Evolutionary conservation across 2,797 vertebrate species (phyloP), one percentile per base, ranked within the genome.

Genomic region (Antennarius maculatus): DNA sequence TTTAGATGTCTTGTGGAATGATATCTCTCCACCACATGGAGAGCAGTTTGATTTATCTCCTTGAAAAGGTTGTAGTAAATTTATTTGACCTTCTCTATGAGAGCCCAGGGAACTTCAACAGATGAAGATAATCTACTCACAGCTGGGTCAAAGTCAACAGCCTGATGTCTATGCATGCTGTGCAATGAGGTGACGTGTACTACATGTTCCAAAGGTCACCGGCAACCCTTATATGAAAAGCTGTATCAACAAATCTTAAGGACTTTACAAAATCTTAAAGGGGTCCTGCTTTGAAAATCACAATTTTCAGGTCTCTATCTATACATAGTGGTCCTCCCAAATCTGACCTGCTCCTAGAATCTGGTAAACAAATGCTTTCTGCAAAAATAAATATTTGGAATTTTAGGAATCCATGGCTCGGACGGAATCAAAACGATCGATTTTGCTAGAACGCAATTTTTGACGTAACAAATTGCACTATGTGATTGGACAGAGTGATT

Each of bases 101-200:
- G 69, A 58, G 47, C 50, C 41, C 53, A 58, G 39, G 64, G 61
- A 83, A 72, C 66, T 58, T 61, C 52, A 79, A 63, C 61, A 64
- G 51, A 72, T 84, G 53, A 80, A 67, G 58, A 77, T 86, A 81
- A 86, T 88, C 81, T 80, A 66, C 70, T 59, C 66, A 64, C 76
- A 77, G 65, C 58, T 47, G 53, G 79, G 78, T 81, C 78, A 85
- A 74, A 82, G 81, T 86, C 79, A 80, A 23, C 29, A 11, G 34
- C 67, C 65, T 82, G 62, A 74, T 81, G 79, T 79, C 74, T 81
- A 62, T 61, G 71, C 57, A 64, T 51, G 71, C 79, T 80, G 81
- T 72, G 58, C 70, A 85, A 68, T 61, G 68, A 81, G 70, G 74
- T 55, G 65, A 82, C 70, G 75, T 69, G 16, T 56, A 45, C 79